Evolutionary conservation across 2,888 invertebrate species (phyloP), one percentile per base, ranked within the genome.

Genomic region (Saturnia pavonia): DNA sequence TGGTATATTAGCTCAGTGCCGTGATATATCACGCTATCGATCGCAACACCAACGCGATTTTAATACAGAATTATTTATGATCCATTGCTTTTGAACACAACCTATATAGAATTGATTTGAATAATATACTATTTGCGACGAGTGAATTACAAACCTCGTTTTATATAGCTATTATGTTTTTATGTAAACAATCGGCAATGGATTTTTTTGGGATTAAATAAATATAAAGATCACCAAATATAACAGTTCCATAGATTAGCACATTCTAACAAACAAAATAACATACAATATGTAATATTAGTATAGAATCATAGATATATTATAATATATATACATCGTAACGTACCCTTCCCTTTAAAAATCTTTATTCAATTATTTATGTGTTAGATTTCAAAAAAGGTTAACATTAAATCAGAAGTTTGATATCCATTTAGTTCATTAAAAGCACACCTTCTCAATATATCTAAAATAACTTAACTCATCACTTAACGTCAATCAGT

Each of bases 401-500:
- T 4, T 34, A 40, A 65, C 19, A 19, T 40, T 65, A 19, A 34
- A 40, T 40, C 2, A 40, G 34, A 34, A 40, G 40, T 34, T 65
- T 65, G 65, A 19, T 40, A 1, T 63, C 34, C 1, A 63, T 65
- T 65, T 40, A 40, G 40, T 65, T 65, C 34, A 40, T 40, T 40
- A 65, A 40, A 34, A 65, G 40, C 34, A 19, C 11, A 65, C 40
- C 65, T 16, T 34, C 40, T 65, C 8, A 19, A 65, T 65, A 40
- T 40, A 7, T 65, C 65, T 9, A 40, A 57, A 40, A 65, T 27
- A 63, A 14, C 34, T 34, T 63, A 34, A 34, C 34, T 27, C 16
- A 34, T 63, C 60, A 14, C 27, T 63, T 34, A 63, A 25, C 69
- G 67, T 70, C 74, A 68, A 72, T n/a, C 63, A 71, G 71, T 69